phyloP scores from a whole-genome alignment of 2,797 vertebrate genomes.

The Halcyon smyrnensis region DNA sequence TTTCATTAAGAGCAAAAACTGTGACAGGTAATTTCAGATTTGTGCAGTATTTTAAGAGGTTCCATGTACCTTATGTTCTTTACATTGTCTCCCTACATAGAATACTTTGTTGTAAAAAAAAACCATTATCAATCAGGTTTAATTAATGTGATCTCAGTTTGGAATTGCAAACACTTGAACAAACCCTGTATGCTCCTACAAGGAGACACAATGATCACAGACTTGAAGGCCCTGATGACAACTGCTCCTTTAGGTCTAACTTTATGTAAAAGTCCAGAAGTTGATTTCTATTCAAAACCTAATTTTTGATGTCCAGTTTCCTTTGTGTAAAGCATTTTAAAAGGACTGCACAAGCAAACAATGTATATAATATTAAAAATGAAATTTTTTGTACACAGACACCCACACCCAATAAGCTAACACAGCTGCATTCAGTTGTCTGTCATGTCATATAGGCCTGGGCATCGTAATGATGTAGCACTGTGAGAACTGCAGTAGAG shows the following conservation, averaged over 20 bases:
- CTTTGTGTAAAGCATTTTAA: background rate
- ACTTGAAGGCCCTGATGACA: background rate
- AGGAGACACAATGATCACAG: background rate
- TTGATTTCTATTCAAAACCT: background rate
- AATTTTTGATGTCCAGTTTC: background rate
- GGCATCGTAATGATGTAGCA: constrained; percentile 15
- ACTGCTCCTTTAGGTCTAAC: background rate
- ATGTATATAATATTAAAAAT: background rate
- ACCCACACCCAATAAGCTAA: background rate
- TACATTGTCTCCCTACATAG: background rate
- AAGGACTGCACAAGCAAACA: background rate
- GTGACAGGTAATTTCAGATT: background rate
- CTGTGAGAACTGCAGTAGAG: background rate
- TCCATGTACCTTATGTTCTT: background rate
- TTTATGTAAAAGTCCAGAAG: background rate
- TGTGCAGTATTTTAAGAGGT: background rate
- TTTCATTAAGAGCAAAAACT: background rate
- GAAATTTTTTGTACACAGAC: background rate
- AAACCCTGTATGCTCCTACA: background rate
- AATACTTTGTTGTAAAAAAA: background rate
- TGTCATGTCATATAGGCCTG: background rate
- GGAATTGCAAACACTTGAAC: background rate
- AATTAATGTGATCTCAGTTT: background rate
- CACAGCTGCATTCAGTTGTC: background rate
- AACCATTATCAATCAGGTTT: background rate